Evolutionary conservation across 2,797 vertebrate genomes (phyloP).

Genomic region (Lagodon rhomboides): DNA sequence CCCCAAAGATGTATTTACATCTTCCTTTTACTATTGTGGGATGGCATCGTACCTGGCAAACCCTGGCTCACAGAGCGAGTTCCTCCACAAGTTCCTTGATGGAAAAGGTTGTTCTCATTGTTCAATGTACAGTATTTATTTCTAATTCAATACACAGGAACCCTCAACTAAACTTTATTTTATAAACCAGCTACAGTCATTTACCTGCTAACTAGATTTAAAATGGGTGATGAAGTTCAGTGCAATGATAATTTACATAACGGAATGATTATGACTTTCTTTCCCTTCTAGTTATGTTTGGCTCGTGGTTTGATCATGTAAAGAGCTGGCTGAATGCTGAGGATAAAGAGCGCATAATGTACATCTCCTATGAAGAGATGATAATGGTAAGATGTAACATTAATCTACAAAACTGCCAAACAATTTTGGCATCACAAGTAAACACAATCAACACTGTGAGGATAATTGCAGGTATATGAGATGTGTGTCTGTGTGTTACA

Average conservation of each 20-base stretch:
- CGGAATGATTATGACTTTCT: conserved; percentile 1
- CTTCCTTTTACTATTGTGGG: neutral
- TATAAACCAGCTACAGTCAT: neutral
- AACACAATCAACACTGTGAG: too few relatives aligned
- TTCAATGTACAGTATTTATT: neutral
- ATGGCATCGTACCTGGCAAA: neutral
- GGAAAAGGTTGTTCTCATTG: conserved; percentile 6
- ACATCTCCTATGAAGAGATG: conserved; percentile 85
- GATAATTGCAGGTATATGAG: neutral
- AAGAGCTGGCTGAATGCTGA: conserved; percentile 81
- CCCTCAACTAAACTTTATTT: neutral
- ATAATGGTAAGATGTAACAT: conserved; percentile 64
- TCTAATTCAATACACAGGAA: neutral
- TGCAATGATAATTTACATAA: neutral
- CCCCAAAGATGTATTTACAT: conserved; percentile 18
- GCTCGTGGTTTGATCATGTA: conserved; percentile 87
- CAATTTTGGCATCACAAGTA: neutral
- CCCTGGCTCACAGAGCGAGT: neutral
- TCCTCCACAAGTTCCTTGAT: conserved; percentile 9
- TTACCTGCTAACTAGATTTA: neutral
- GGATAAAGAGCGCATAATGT: conserved; percentile 70
- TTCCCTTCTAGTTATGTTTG: conserved; percentile 76
- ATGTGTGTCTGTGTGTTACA: conserved; percentile 48
- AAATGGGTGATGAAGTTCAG: neutral
- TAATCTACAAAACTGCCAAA: neutral